A percentile compares a stretch with the other conserved stretches of the same genome.
phyloP scores from a whole-genome alignment of 2,113 vertebrate species.

The Pelusios castaneus region DNA sequence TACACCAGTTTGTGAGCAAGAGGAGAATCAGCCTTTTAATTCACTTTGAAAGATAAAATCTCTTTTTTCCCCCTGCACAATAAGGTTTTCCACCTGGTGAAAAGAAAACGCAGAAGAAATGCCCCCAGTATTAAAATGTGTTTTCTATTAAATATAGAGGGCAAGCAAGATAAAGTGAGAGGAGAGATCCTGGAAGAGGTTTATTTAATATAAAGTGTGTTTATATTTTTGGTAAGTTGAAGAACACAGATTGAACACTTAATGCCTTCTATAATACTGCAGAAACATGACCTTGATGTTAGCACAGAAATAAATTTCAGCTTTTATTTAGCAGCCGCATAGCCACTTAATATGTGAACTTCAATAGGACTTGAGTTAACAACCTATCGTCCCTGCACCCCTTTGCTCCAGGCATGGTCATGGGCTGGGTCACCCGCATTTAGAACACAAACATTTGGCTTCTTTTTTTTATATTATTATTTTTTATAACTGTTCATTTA shows the following conservation, averaged over 20 bases:
- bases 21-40: constrained; percentile 9
- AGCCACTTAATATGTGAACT: constrained; percentile 67
- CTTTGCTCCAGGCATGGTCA: constrained; percentile 42
- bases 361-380: constrained; percentile 65
- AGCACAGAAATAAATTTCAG: constrained; percentile 69
- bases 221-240: constrained; percentile 60
- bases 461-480: constrained; percentile 7
- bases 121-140: constrained; percentile 47
- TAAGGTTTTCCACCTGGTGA: background rate
- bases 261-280: constrained; percentile 64
- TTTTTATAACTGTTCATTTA: constrained; percentile 58
- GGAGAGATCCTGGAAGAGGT: constrained; percentile 40
- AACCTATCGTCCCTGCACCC: constrained; percentile 52
- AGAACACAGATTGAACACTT: constrained; percentile 67
- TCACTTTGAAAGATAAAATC: background rate
- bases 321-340: constrained; percentile 62
- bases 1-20: background rate
- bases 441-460: background rate
- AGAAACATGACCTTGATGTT: constrained; percentile 73
- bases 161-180: constrained; percentile 43
- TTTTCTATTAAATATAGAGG: constrained; percentile 58
- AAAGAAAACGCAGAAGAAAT: constrained; percentile 52
- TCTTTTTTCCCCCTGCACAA: background rate
- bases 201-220: constrained; percentile 62
- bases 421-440: constrained; percentile 51